These are phyloP conservation scores for Drosophila baimaii DNA, from an alignment of 1,140 invertebrate genomes.

Conservation along the genomic window DNA sequence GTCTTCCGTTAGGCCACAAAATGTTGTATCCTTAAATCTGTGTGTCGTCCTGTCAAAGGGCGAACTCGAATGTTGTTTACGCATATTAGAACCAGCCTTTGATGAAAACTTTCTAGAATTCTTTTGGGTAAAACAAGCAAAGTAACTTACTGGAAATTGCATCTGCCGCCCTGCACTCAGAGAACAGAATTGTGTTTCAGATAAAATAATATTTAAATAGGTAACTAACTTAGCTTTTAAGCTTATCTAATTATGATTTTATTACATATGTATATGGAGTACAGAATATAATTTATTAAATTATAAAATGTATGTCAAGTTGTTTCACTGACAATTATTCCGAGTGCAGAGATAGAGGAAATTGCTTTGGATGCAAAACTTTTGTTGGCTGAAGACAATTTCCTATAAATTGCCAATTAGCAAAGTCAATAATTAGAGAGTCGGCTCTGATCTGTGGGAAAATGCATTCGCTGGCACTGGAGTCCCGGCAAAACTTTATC, in stretches of 20 bases:
- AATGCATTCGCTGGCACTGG: constrained; percentile 22
- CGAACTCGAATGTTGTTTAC: constrained; percentile 42
- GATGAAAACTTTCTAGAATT: constrained; percentile 47
- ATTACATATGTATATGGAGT: no score
- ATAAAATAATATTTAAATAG: no score
- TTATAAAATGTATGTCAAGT: neutral
- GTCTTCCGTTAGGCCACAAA: constrained; percentile 60
- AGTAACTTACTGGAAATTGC: constrained; percentile 37
- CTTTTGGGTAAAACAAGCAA: constrained; percentile 34
- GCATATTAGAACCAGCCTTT: constrained; percentile 43
- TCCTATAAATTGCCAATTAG: constrained; percentile 63
- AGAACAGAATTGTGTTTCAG: neutral
- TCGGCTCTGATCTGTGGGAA: constrained; percentile 30
- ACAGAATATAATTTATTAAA: neutral
- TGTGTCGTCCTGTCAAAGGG: constrained; percentile 38
- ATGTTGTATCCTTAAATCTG: constrained; percentile 17
- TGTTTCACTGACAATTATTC: neutral
- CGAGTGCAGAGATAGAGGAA: constrained; percentile 24
- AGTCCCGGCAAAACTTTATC: constrained; percentile 20
- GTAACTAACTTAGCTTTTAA: neutral
- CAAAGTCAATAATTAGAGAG: constrained; percentile 61
- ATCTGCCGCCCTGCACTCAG: neutral
- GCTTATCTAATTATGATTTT: no score
- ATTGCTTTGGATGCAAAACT: constrained; percentile 58
- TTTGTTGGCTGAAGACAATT: constrained; percentile 53